These are phyloP conservation scores for Campopleginae sp. DNA, from an alignment of 2,888 invertebrate species.

Conservation along the genomic window DNA sequence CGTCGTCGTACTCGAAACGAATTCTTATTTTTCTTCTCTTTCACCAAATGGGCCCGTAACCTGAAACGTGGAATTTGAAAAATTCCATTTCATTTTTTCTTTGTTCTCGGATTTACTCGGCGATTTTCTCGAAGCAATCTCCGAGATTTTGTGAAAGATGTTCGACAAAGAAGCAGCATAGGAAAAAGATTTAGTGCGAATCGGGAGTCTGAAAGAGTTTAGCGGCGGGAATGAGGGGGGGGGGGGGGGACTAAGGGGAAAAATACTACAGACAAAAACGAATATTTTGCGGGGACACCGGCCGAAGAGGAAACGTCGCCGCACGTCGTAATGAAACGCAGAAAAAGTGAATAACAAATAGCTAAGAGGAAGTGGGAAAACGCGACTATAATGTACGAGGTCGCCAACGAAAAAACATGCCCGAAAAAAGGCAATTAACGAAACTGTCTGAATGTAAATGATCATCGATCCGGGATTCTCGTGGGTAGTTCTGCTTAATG, in stretches of 20 bases:
- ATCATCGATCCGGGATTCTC: slow-evolving; percentile 67
- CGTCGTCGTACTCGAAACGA: neutral
- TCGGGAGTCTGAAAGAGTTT: slow-evolving; percentile 13
- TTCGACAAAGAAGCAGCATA: neutral
- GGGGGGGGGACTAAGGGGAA: neutral
- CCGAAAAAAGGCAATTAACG: slow-evolving; percentile 69
- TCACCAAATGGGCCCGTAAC: too few species aligned
- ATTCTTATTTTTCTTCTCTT: neutral
- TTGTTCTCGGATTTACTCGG: slow-evolving; percentile 15
- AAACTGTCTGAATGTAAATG: slow-evolving; percentile 78
- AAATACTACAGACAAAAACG: slow-evolving; percentile 28
- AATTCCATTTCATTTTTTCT: slow-evolving; percentile 3
- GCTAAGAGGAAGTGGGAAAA: slow-evolving; percentile 1
- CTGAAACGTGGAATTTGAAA: neutral
- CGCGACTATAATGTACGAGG: slow-evolving; percentile 60
- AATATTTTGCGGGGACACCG: neutral
- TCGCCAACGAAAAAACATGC: slow-evolving; percentile 41
- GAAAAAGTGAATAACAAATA: slow-evolving; percentile 7
- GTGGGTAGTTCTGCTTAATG: slow-evolving; percentile 34
- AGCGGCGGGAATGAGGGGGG: slow-evolving; percentile 13
- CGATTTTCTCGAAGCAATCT: neutral
- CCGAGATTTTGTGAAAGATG: slow-evolving; percentile 9
- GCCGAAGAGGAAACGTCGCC: neutral
- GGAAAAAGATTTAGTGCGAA: slow-evolving; percentile 13
- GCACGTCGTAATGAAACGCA: slow-evolving; percentile 11